Base-by-base conservation (phyloP, 1,140 invertebrate genomes). In the Anastrepha obliqua region DNA sequence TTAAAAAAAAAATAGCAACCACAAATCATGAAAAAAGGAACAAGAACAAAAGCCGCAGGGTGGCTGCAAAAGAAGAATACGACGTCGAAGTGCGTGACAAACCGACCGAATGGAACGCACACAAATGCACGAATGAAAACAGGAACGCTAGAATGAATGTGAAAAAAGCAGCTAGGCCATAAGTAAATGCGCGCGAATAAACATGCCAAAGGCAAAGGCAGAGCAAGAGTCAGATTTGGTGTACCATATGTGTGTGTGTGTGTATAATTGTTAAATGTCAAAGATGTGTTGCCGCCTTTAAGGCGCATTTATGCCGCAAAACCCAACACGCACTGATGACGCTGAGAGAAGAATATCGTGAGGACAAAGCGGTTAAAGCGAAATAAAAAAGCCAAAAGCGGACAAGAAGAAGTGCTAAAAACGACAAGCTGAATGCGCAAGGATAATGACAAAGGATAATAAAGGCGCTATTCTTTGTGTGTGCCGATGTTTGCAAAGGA, bases 381-480 rank as follows among this genome's bases (percentile, higher is more conserved):
- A 55, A 55, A 55, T 3, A 55, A 81, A 55, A n/a, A n/a, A 13
- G 7, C n/a, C 7, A n/a, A 11, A 8, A 58, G 44, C 2, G 44
- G 47, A 51, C 0, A 29, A 55, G 74, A 55, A 81, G 74, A 51
- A 58, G n/a, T 29, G 13, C 20, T 81, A 20, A 51, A 74, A n/a
- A 81, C 20, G 47, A 55, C 74, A 81, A 81, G n/a, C 74, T 29
- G 47, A 81, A 81, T 81, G 74, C 74, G 47, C 74, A 81, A 58
- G 74, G 7, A 81, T 81, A 81, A 81, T 81, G 47, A 81, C 47
- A 81, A 81, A 81, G 47, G 47, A 81, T 81, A 81, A 81, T 20
- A 81, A 55, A 81, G 13, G 29, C 60, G 42, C 39, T 2, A 74
- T 17, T 20, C 20, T 65, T 20, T 65, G 20, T 8, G 64, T 65